Conservation (phyloP, 2,888 invertebrate species). For the Parnassius glacialis region DNA sequence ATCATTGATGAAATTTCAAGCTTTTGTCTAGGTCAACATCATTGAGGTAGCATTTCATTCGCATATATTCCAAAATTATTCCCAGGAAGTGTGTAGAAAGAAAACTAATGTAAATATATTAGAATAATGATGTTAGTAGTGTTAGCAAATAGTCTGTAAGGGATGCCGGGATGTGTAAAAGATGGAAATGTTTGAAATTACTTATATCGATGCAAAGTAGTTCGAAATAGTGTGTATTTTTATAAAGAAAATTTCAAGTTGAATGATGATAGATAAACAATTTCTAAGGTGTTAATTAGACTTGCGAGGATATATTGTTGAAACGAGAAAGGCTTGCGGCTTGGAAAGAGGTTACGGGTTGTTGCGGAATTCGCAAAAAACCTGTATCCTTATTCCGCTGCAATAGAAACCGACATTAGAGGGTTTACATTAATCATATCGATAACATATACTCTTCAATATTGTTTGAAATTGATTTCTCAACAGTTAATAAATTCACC, state of each 20-base stretch:
- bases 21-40: conserved; percentile 57
- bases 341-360: conserved; percentile 41
- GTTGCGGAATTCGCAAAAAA: conserved; percentile 42
- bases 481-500: conserved; percentile 72
- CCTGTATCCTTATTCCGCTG: conserved; percentile 61
- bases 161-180: conserved; percentile 63
- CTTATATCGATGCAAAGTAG: conserved; percentile 41
- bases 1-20: conserved; percentile 79
- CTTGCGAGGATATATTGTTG: conserved; percentile 50
- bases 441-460: conserved; percentile 61
- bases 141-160: conserved; percentile 56
- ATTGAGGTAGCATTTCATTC: conserved; percentile 42
- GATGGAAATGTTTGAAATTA: conserved; percentile 44
- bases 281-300: conserved; percentile 71
- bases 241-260: conserved; percentile 60
- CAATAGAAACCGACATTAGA: conserved; percentile 52
- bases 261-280: conserved; percentile 53
- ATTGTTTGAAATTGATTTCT: conserved; percentile 68
- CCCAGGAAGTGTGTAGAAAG: conserved; percentile 74
- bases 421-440: conserved; percentile 74
- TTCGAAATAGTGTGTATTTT: conserved; percentile 72
- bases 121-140: conserved; percentile 65
- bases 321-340: conserved; percentile 37
- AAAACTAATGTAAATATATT: conserved; percentile 61
- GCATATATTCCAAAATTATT: conserved; percentile 48